Base-by-base conservation (phyloP, 2,888 invertebrate species). In the Agrotis segetum region DNA sequence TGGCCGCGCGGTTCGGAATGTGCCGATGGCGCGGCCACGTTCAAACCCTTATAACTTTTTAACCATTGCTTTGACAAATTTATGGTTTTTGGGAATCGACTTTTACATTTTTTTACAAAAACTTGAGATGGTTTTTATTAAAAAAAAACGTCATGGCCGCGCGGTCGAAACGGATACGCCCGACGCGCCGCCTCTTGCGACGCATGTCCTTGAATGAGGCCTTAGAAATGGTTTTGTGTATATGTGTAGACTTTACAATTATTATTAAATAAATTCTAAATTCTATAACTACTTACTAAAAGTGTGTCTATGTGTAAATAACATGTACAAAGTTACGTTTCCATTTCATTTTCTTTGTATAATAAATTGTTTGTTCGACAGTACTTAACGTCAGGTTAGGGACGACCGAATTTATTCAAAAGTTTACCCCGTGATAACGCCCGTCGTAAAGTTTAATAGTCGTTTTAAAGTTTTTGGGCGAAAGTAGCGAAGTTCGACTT, bases 341-440 rank as follows among this genome's bases (percentile, higher is more conserved):
- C 40, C 40, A 40, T 11, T 40, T 40, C 11, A 40, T 40, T 29
- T 21, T 0, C 46, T 13, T 40, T 66, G 24, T 1, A 44, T 29
- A 55, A 3, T 2, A 29, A 40, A 55, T 1, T 13, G 14, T 11
- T 71, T 75, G 29, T 55, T 7, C 3, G 53, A 16, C 5, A 44
- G 40, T 75, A 90, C 87, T 87, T 93, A 93, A 94, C 92, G 92
- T 91, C 88, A 87, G 88, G 88, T 88, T 83, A 89, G 88, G 89
- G 92, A 88, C 91, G 92, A 90, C 93, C 90, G 92, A 92, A 94
- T 95, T 94, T 95, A 94, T 94, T 94, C 91, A 90, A 94, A 95
- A 96, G 93, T 95, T 95, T 92, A 91, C 88, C 83, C 63, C 52
- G 88, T 87, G 89, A 81, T 79, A 77, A 73, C 77, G 67, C 60